Evolutionary conservation across 2,113 vertebrate genomes (phyloP).

Genomic region (Harpagus bidentatus): DNA sequence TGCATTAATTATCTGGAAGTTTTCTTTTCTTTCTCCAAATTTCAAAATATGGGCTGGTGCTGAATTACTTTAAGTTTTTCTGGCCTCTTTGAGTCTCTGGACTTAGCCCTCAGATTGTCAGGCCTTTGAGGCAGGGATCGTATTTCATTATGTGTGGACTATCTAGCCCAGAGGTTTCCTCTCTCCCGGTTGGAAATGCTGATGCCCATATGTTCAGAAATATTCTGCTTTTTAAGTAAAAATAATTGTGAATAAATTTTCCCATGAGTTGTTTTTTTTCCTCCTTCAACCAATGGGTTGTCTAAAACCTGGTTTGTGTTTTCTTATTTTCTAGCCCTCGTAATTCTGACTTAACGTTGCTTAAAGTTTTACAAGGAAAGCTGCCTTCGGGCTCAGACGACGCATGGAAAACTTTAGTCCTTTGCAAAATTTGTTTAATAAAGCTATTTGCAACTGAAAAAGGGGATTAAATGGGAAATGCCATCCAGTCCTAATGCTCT

Average conservation of each 20-base stretch:
- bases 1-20: neutral
- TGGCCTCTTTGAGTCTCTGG: neutral
- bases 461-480: slow-evolving; percentile 1
- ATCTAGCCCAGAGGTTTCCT: neutral
- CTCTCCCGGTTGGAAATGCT: neutral
- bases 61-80: neutral
- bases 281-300: neutral
- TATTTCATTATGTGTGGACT: neutral
- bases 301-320: neutral
- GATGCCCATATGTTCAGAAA: slow-evolving; percentile 4
- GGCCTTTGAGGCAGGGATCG: neutral
- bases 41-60: neutral
- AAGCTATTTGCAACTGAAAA: neutral
- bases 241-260: neutral
- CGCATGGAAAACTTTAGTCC: neutral
- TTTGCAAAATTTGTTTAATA: neutral
- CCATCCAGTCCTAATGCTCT: neutral
- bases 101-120: neutral
- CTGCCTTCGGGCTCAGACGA: neutral
- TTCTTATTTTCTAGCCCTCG: neutral
- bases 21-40: neutral
- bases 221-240: neutral
- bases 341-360: neutral
- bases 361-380: slow-evolving; percentile 13
- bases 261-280: neutral